phyloP scores from a whole-genome alignment of 2,888 invertebrate species.

The Nemurella pictetii region DNA sequence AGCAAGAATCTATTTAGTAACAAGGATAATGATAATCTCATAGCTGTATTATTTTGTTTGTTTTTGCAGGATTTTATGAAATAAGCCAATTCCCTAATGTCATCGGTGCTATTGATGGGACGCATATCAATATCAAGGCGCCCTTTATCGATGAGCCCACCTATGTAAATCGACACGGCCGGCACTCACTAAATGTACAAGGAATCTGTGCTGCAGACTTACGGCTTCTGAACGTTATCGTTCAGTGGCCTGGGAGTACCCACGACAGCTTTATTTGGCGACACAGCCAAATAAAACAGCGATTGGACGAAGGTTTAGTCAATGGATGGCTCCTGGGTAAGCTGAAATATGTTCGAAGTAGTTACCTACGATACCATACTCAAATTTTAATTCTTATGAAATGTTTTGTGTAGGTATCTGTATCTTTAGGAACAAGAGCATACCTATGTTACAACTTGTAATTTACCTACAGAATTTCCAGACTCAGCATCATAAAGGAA shows the following conservation, averaged over 20 bases:
- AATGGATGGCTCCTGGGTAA: neutral
- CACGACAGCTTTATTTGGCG: conserved; percentile 4
- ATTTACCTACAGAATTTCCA: too few species aligned
- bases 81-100: neutral
- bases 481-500: too few species aligned
- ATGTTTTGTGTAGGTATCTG: too few species aligned
- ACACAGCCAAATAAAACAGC: neutral
- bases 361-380: too few species aligned
- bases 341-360: neutral
- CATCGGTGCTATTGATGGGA: too few species aligned
- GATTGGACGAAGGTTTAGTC: neutral
- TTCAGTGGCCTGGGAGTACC: conserved; percentile 1
- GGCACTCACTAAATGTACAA: too few species aligned
- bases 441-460: too few species aligned
- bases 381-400: too few species aligned
- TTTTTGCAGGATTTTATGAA: neutral
- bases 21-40: too few species aligned
- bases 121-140: neutral
- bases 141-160: neutral
- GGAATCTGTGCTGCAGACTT: too few species aligned
- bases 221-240: neutral
- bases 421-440: too few species aligned
- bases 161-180: neutral
- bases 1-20: too few species aligned
- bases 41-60: neutral